Conservation (phyloP, 2,888 invertebrate species). For the Thelaira solivaga region DNA sequence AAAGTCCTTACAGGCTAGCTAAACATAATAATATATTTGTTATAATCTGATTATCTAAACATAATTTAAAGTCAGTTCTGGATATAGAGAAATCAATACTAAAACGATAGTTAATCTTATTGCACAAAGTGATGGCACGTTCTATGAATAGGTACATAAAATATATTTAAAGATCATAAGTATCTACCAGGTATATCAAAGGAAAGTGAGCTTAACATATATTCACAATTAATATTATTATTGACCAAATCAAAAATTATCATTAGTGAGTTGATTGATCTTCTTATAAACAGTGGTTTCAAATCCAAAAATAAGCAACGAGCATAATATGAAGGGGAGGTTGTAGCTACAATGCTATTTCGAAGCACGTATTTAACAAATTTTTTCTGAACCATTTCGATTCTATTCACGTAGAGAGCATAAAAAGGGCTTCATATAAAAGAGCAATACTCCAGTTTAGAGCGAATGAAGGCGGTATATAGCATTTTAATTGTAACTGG, state of each 20-base stretch:
- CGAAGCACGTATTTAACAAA: not conserved
- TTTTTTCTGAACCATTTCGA: not conserved
- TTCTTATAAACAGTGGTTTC: not conserved
- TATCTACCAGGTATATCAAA: not conserved
- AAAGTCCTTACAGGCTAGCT: too few relatives aligned
- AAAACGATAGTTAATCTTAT: not conserved
- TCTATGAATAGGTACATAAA: not conserved
- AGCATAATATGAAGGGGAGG: not conserved
- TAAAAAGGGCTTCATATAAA: not conserved
- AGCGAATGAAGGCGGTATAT: not conserved
- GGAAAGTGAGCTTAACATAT: not conserved
- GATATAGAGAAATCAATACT: too few relatives aligned
- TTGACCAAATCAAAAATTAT: not conserved
- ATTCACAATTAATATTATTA: not conserved
- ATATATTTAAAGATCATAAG: not conserved
- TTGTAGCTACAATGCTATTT: not conserved
- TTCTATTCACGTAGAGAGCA: not conserved
- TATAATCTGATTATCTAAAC: too few relatives aligned
- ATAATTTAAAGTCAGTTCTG: too few relatives aligned
- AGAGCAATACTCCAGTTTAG: not conserved
- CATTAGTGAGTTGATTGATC: not conserved
- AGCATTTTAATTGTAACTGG: not conserved
- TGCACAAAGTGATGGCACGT: too few relatives aligned
- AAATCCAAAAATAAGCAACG: not conserved
- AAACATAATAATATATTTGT: too few relatives aligned